These are phyloP conservation scores for Phalacrocorax carbo DNA, from an alignment of 2,113 vertebrate genomes.

Conservation along the genomic window DNA sequence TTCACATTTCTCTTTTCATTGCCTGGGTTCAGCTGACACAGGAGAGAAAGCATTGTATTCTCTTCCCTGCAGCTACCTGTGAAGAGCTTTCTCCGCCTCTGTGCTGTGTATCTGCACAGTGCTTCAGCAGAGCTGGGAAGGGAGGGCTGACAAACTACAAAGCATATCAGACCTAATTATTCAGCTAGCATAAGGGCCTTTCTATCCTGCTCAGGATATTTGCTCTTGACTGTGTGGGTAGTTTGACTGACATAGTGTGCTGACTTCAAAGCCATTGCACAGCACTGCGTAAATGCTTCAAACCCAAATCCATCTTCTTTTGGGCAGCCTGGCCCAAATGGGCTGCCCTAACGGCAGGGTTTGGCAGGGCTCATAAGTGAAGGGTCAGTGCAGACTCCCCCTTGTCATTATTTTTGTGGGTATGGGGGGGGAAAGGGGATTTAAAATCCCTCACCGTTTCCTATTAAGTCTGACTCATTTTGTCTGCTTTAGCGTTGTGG, in stretches of 20 bases:
- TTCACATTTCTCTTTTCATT: neutral
- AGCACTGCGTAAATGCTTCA: neutral
- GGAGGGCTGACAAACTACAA: conserved; percentile 9
- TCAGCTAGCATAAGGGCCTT: neutral
- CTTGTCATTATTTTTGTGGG: neutral
- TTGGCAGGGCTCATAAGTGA: neutral
- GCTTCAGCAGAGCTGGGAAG: neutral
- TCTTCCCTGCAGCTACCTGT: neutral
- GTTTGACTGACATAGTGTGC: neutral
- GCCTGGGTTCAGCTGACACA: neutral
- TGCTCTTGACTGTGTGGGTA: neutral
- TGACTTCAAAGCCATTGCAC: neutral
- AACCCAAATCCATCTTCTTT: neutral
- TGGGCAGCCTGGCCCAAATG: neutral
- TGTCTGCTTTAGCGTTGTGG: conserved; percentile 54
- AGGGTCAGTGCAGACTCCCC: neutral
- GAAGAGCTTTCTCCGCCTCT: neutral
- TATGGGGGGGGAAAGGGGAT: neutral
- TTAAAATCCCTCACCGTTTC: conserved; percentile 43
- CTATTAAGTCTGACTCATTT: conserved; percentile 54
- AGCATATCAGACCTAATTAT: conserved; percentile 37
- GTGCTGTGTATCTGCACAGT: neutral
- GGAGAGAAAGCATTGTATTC: neutral
- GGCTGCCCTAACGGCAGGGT: neutral
- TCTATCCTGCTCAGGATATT: neutral